phyloP scores from a whole-genome alignment of 2,797 vertebrate species.

The Manis crassicaudata region DNA sequence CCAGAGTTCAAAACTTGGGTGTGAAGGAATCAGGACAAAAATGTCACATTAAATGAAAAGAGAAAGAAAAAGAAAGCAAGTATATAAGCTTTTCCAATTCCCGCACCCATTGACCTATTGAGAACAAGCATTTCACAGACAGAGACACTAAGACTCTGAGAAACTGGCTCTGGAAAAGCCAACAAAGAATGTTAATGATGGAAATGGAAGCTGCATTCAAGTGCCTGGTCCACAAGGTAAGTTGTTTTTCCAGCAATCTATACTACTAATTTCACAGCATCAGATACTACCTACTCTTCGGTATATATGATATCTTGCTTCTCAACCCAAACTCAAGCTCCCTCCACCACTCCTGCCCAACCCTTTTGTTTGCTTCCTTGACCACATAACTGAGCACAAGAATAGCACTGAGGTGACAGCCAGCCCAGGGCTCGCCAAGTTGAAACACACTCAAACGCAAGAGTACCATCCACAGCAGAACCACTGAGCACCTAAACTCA shows the following conservation, averaged over 20 bases:
- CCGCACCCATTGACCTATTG: not conserved
- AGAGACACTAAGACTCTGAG: not conserved
- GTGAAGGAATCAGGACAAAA: constrained; percentile 13
- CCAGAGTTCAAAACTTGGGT: constrained; percentile 14
- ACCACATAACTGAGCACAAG: not conserved
- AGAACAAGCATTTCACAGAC: not conserved
- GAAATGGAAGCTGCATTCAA: not conserved
- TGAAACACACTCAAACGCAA: not conserved
- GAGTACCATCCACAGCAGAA: not conserved
- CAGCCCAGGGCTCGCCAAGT: not conserved
- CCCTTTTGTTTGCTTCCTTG: not conserved
- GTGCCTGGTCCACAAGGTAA: no score
- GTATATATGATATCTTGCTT: not conserved
- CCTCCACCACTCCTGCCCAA: not conserved
- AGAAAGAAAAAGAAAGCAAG: not conserved
- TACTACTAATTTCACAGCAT: not conserved
- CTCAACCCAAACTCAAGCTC: not conserved
- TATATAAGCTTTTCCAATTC: not conserved
- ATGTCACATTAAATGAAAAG: not conserved
- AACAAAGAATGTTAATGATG: not conserved
- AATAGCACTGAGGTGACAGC: not conserved
- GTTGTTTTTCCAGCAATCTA: not conserved
- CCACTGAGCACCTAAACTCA: not conserved
- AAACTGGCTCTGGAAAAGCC: not conserved
- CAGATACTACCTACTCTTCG: not conserved